Evolutionary conservation across 1,140 invertebrate genomes (phyloP), one percentile per base, ranked within the genome.

Genomic region (Batillaria attramentaria): DNA sequence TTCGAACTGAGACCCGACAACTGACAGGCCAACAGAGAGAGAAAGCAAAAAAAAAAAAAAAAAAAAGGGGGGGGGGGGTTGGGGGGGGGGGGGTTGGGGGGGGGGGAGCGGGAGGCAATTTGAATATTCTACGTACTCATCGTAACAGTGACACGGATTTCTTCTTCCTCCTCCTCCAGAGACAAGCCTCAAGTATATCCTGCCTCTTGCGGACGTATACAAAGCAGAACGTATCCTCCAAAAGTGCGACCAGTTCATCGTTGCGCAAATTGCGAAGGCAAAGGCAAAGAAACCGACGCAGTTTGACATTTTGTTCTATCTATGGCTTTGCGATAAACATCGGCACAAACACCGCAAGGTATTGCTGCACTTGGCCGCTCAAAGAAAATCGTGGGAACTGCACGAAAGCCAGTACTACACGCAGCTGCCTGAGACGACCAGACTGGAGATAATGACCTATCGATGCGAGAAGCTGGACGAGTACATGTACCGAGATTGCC

Each of bases 251-350:
- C 10, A 62, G 5, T 62, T 28, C 57, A 62, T 62, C 24, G 24
- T 1, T 31, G 2, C 8, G 24, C 5, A 24, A 24, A 8, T 62
- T 16, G 10, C 3, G 1, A 10, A n/a, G 6, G 6, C 1, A 8
- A 0, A 3, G n/a, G 10, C n/a, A n/a, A 0, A 0, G 6, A 28
- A 24, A 8, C 8, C 57, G 10, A 3, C n/a, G n/a, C 10, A 1
- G 8, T n/a, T n/a, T n/a, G n/a, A n/a, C n/a, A 62, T 24, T 62
- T 2, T 62, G 10, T 6, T 62, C 8, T 10, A 62, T 1, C 57
- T 62, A 10, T 24, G 13, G 24, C 2, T 62, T 8, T 24, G n/a
- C 57, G 57, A 62, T 28, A 10, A 8, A 10, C 33, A 62, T 31
- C 13, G 57, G 57, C 24, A 28, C n/a, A 28, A 24, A 1, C 57